Evolutionary conservation across 2,113 vertebrate genomes (phyloP), one percentile per base, ranked within the genome.

Genomic region (Platysternon megacephalum): DNA sequence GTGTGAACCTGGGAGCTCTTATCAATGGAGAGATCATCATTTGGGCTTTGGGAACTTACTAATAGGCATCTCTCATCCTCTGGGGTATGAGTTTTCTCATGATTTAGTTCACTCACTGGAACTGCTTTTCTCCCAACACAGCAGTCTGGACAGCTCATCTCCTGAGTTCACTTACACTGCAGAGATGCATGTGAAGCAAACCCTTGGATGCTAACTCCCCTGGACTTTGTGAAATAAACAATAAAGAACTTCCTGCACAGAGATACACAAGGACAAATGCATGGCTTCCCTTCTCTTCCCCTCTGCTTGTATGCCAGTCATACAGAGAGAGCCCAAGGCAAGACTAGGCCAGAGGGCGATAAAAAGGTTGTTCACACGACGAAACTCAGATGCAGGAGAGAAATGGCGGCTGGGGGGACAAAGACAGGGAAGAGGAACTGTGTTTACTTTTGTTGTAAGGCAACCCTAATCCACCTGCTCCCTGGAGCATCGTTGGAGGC

Each of bases 11-110:
- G 35, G 89, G 21, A 35, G 3, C 7, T 82, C 13, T 56, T 35
- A 87, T 79, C 84, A 95, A 89, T 24, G 86, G 56, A 94, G 83
- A 55, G 39, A 28, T 94, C 94, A 72, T 90, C 79, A 95, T 94
- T 22, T 85, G 80, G 39, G 26, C 91, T 84, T 61, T 91, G 35
- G 51, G 91, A 94, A 58, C 24, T 87, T 46, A 86, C 61, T 19
- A 16, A 24, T 55, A 56, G 87, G 16, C 26, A 35, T 52, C 87
- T 92, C 93, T 53, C 12, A 46, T 85, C 4, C 51, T 79, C 53
- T 12, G 3, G 17, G 49, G 4, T 39, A 85, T 39, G 32, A 3
- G 76, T 85, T 68, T 87, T 85, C 2, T 81, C 81, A 81, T 58
- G 84, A 82, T 2, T 1, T 61, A 16, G 9, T 76, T 51, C 83